Conservation (phyloP, 2,888 invertebrate species). For the Hylaea fasciaria region DNA sequence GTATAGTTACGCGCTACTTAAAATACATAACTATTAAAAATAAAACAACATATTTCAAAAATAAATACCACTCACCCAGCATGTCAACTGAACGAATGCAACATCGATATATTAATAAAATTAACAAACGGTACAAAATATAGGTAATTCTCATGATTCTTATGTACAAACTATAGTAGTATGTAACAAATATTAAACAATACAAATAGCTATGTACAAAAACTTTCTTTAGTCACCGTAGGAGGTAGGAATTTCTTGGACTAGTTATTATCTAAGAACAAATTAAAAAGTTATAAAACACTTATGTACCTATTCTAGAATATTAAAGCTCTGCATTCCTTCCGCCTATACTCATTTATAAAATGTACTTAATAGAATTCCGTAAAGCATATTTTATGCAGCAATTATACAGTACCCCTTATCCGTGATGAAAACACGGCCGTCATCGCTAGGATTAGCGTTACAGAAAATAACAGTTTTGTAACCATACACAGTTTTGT, state of each 20-base stretch:
- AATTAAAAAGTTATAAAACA: slow-evolving; percentile 29
- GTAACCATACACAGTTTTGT: too few relatives aligned
- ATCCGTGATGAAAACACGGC: too few relatives aligned
- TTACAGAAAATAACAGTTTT: slow-evolving; percentile 4
- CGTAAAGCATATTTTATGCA: too few relatives aligned
- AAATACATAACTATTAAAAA: not conserved
- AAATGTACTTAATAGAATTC: too few relatives aligned
- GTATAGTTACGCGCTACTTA: too few relatives aligned
- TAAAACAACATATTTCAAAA: slow-evolving; percentile 39
- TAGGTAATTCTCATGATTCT: slow-evolving; percentile 42
- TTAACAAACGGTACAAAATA: slow-evolving; percentile 36
- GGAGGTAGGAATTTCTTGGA: slow-evolving; percentile 48
- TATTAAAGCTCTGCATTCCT: slow-evolving; percentile 27
- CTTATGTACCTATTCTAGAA: slow-evolving; percentile 25
- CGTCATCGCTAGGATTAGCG: too few relatives aligned
- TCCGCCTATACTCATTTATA: not conserved
- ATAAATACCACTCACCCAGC: too few relatives aligned
- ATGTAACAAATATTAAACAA: slow-evolving; percentile 31
- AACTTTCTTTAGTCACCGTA: slow-evolving; percentile 27
- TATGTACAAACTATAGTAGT: slow-evolving; percentile 51
- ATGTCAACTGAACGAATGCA: too few relatives aligned
- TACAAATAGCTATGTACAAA: slow-evolving; percentile 38
- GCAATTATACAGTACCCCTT: too few relatives aligned
- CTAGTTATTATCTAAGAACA: slow-evolving; percentile 43
- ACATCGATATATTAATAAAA: slow-evolving; percentile 8